These are phyloP conservation scores for Sitobion miscanthi DNA, from an alignment of 1,140 invertebrate species.

Conservation along the genomic window DNA sequence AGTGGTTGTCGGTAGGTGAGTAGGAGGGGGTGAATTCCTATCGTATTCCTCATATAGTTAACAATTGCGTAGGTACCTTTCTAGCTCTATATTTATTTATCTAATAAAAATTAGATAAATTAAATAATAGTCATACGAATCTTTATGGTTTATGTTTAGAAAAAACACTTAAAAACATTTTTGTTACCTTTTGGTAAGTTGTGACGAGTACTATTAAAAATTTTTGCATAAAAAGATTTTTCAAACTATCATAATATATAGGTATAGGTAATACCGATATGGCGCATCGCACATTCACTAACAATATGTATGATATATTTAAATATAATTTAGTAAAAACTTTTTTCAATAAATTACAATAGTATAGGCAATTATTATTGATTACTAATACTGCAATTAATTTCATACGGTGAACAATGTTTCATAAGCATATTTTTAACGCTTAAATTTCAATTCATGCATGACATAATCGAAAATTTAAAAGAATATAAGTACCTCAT, in stretches of 20 bases:
- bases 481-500: no score
- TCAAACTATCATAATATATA: no score
- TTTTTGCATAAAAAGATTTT: no score
- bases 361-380: neutral
- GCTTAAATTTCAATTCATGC: no score
- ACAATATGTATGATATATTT: neutral
- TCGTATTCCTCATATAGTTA: neutral
- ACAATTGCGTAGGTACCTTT: neutral
- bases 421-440: neutral
- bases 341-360: neutral
- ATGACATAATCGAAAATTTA: no score
- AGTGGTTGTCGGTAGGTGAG: neutral
- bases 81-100: neutral
- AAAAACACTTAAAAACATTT: neutral
- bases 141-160: neutral
- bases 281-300: no score
- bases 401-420: neutral
- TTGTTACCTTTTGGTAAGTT: neutral
- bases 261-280: no score
- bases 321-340: neutral
- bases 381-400: neutral
- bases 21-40: no score
- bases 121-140: neutral
- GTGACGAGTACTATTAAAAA: neutral
- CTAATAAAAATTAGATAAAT: neutral